These are phyloP conservation scores for Naso thynnoides DNA, from an alignment of 2,797 vertebrate species.

Conservation along the genomic window DNA sequence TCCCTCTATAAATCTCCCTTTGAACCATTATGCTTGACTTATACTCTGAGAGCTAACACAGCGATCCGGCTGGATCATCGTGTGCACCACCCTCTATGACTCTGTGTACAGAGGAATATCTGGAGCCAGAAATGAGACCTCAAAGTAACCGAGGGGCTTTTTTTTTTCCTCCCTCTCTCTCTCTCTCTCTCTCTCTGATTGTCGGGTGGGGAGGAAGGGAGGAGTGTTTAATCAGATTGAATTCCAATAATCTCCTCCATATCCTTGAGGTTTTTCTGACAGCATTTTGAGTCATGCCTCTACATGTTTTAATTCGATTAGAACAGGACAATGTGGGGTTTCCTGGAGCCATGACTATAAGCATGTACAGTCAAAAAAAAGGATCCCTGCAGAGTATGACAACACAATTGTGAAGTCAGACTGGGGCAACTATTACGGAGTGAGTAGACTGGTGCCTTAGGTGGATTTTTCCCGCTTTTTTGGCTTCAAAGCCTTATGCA, in stretches of 20 bases:
- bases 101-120: conserved; percentile 47
- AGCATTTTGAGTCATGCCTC: conserved; percentile 56
- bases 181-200: conserved; percentile 17
- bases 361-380: conserved; percentile 50
- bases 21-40: conserved; percentile 51
- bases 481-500: conserved; percentile 29
- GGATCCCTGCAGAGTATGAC: conserved; percentile 41
- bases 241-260: conserved; percentile 72
- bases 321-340: conserved; percentile 48
- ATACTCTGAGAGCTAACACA: conserved; percentile 42
- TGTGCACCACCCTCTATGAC: conserved; percentile 32
- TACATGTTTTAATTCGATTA: conserved; percentile 76
- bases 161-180: not conserved
- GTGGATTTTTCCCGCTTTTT: not conserved
- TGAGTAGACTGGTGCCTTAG: conserved; percentile 20
- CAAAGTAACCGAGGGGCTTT: conserved; percentile 17
- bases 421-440: conserved; percentile 51
- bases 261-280: conserved; percentile 67
- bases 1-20: conserved; percentile 44
- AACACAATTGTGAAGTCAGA: conserved; percentile 42
- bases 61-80: conserved; percentile 47
- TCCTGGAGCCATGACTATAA: conserved; percentile 49
- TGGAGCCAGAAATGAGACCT: conserved; percentile 56
- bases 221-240: conserved; percentile 68
- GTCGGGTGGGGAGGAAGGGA: conserved; percentile 20